phyloP scores from a whole-genome alignment of 1,140 invertebrate species.

The Schmidtea mediterranea region DNA sequence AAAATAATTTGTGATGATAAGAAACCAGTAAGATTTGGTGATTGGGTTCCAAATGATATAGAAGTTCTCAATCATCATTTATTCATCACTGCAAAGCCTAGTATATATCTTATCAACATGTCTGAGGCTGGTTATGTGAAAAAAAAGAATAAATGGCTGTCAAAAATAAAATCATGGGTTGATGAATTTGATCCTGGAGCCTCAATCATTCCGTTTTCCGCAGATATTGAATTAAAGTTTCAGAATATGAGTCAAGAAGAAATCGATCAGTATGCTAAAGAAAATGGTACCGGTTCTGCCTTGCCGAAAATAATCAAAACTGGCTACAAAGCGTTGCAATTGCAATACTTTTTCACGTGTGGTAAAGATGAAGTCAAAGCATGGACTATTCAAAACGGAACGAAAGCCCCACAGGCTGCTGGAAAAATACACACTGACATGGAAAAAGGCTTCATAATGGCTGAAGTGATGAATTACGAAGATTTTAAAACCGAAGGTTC shows the following conservation, averaged over 20 bases:
- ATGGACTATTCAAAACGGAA: slow-evolving; percentile 95
- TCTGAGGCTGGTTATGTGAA: slow-evolving; percentile 91
- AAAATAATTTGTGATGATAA: slow-evolving; percentile 55
- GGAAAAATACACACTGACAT: slow-evolving; percentile 95
- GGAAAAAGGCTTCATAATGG: slow-evolving; percentile 99
- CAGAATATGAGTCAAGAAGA: too few species aligned
- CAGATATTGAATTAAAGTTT: slow-evolving; percentile 50
- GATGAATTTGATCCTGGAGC: slow-evolving; percentile 83
- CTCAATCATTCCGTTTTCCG: slow-evolving; percentile 73
- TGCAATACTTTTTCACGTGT: slow-evolving; percentile 72
- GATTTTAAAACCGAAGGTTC: slow-evolving; percentile 86
- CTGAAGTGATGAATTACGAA: slow-evolving; percentile 89
- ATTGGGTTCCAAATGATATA: slow-evolving; percentile 78
- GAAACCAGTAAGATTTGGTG: slow-evolving; percentile 62
- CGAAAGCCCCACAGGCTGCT: slow-evolving; percentile 87
- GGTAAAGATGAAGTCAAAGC: slow-evolving; percentile 94
- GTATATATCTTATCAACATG: slow-evolving; percentile 83
- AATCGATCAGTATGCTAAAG: slow-evolving; percentile 30
- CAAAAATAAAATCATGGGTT: slow-evolving; percentile 95
- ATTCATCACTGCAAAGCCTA: slow-evolving; percentile 89
- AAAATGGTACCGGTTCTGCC: slow-evolving; percentile 47
- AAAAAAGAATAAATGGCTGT: slow-evolving; percentile 94
- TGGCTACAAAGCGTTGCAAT: slow-evolving; percentile 72
- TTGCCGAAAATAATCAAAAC: slow-evolving; percentile 87
- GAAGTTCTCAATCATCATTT: slow-evolving; percentile 82